Evolutionary conservation across 2,797 vertebrate species (phyloP).

Genomic region (Hylomyscus alleni): DNA sequence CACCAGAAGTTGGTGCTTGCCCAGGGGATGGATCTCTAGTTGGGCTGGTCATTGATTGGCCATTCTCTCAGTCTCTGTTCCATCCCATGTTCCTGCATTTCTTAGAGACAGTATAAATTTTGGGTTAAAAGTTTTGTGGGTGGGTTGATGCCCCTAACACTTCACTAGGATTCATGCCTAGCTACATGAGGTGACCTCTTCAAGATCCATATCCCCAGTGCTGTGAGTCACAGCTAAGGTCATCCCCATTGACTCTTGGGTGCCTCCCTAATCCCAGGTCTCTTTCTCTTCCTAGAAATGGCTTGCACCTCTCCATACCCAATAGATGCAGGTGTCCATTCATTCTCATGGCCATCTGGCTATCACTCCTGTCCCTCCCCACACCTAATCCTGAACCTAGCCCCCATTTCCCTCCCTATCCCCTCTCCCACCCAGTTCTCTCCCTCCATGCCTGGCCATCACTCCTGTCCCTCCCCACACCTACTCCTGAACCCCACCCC

Average conservation of each 20-base stretch:
- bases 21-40: background rate
- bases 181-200: background rate
- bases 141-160: background rate
- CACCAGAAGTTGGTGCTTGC: background rate
- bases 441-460: too few relatives aligned
- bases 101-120: background rate
- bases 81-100: background rate
- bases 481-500: too few relatives aligned
- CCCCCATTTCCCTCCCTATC: too few relatives aligned
- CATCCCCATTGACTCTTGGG: background rate
- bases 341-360: too few relatives aligned
- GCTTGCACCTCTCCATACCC: too few relatives aligned
- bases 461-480: too few relatives aligned
- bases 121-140: background rate
- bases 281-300: background rate
- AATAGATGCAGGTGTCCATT: too few relatives aligned
- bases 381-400: too few relatives aligned
- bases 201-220: background rate
- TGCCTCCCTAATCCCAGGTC: background rate
- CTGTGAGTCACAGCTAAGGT: background rate
- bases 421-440: too few relatives aligned
- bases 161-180: background rate
- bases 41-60: background rate
- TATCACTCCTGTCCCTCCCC: too few relatives aligned
- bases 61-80: background rate